phyloP scores from a whole-genome alignment of 2,888 invertebrate species.

The Eurytoma adleriae region DNA sequence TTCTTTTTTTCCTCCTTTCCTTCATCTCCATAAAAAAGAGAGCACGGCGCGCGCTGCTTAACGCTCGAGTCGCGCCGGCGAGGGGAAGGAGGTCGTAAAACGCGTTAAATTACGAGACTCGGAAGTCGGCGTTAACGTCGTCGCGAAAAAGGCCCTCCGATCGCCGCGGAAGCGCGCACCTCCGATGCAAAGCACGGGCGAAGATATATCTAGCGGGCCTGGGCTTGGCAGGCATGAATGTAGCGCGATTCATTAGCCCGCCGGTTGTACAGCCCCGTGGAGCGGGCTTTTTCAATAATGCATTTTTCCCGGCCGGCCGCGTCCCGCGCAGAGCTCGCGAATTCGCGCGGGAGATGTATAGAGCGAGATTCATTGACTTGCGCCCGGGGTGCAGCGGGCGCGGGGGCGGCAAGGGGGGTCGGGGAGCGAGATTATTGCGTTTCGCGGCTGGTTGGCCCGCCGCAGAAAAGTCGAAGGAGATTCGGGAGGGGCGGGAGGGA shows the following conservation, averaged over 20 bases:
- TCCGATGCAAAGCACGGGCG: background rate
- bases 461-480: constrained; percentile 41
- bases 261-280: background rate
- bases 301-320: constrained; percentile 38
- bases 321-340: constrained; percentile 8
- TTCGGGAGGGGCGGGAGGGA: background rate
- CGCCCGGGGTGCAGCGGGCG: background rate
- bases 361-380: constrained; percentile 36
- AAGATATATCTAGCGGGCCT: constrained; percentile 6
- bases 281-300: constrained; percentile 51
- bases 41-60: background rate
- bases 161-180: constrained; percentile 24
- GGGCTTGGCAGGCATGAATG: constrained; percentile 57
- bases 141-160: constrained; percentile 51
- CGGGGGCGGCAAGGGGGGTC: background rate
- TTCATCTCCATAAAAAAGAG: constrained; percentile 27
- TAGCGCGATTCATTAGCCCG: constrained; percentile 54
- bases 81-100: background rate
- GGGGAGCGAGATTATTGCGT: constrained; percentile 42
- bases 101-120: constrained; percentile 58
- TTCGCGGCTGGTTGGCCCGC: constrained; percentile 31
- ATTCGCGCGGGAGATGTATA: constrained; percentile 20
- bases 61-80: background rate
- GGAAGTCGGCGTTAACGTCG: constrained; percentile 54
- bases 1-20: constrained; percentile 20